A percentile compares a stretch with the other conserved stretches of the same genome.
Conservation (phyloP, 1,140 invertebrate genomes). For the Lepidurus packardi region DNA sequence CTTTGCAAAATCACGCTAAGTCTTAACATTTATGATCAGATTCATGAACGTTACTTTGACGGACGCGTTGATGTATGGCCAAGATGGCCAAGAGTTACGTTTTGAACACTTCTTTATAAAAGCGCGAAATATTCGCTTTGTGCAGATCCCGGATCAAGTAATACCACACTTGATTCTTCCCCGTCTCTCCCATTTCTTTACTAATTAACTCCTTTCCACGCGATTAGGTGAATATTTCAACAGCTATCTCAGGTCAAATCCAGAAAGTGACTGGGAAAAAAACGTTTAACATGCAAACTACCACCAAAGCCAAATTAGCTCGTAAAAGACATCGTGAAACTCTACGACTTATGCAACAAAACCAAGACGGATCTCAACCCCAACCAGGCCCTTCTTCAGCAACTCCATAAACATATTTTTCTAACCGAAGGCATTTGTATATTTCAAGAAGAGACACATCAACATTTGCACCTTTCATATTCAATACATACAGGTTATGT, state of each 20-base stretch:
- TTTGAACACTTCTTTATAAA: slow-evolving; percentile 57
- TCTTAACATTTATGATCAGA: slow-evolving; percentile 45
- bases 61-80: slow-evolving; percentile 54
- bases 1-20: slow-evolving; percentile 10
- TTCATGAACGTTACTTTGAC: slow-evolving; percentile 61
- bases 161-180: slow-evolving; percentile 39
- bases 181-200: too few species aligned
- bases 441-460: too few species aligned
- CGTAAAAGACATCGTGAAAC: slow-evolving; percentile 32
- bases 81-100: slow-evolving; percentile 47
- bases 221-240: slow-evolving; percentile 30
- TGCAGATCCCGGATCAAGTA: slow-evolving; percentile 59
- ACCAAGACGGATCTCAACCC: slow-evolving; percentile 25
- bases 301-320: slow-evolving; percentile 33
- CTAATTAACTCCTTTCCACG: neutral
- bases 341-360: slow-evolving; percentile 27
- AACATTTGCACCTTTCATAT: too few species aligned
- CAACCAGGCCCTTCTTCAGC: slow-evolving; percentile 6
- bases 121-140: slow-evolving; percentile 57
- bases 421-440: neutral
- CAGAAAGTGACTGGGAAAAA: neutral
- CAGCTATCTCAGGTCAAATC: slow-evolving; percentile 29
- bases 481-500: too few species aligned
- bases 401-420: neutral
- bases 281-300: slow-evolving; percentile 19